phyloP scores from a whole-genome alignment of 2,113 vertebrate genomes.

The Brienomyrus brachyistius region DNA sequence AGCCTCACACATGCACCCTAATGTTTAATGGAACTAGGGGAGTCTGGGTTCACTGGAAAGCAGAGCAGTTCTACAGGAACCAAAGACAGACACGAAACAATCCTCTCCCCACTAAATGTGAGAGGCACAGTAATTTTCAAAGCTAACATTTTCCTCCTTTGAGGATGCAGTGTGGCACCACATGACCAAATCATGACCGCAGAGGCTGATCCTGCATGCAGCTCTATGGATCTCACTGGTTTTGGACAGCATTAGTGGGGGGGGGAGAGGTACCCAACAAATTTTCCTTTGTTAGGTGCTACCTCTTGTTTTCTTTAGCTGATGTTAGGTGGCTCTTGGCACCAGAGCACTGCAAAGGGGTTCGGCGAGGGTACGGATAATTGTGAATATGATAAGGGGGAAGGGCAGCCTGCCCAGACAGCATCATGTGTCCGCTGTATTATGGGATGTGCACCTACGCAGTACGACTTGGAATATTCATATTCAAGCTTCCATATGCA shows the following conservation, averaged over 20 bases:
- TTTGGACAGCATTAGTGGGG: constrained; percentile 9
- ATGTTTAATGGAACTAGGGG: background rate
- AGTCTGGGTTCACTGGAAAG: background rate
- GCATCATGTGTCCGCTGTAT: background rate
- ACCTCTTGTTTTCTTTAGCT: constrained; percentile 90
- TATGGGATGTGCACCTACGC: background rate
- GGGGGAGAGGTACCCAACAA: constrained; percentile 1
- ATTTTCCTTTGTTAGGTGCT: constrained; percentile 36
- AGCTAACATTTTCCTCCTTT: background rate
- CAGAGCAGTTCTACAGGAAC: background rate
- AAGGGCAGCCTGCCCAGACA: background rate
- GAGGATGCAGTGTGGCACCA: background rate
- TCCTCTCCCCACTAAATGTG: background rate
- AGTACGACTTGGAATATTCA: background rate
- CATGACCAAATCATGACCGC: background rate
- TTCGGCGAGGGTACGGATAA: constrained; percentile 33
- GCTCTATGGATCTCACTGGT: background rate
- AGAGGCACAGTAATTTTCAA: background rate
- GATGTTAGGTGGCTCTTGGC: constrained; percentile 79
- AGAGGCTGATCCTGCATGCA: background rate
- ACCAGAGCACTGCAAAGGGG: no score
- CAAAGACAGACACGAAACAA: background rate
- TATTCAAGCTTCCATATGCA: background rate
- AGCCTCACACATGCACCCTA: background rate
- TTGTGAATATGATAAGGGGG: background rate